phyloP scores from a whole-genome alignment of 2,888 invertebrate species.

The Aricia artaxerxes region DNA sequence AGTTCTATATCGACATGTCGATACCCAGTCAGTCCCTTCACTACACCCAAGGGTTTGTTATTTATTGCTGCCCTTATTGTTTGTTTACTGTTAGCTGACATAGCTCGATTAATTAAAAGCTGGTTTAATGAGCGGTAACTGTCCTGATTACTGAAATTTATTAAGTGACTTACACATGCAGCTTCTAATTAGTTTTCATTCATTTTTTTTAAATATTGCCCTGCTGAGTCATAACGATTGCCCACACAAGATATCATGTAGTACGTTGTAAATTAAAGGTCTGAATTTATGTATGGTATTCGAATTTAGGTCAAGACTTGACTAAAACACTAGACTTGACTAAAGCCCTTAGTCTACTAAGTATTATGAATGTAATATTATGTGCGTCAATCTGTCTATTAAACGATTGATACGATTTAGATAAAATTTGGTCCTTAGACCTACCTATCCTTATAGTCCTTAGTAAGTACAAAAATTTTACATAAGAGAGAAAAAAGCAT shows the following conservation, averaged over 20 bases:
- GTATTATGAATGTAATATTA: background rate
- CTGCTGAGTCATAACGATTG: background rate
- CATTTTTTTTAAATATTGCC: background rate
- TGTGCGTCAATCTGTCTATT: no score
- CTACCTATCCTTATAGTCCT: no score
- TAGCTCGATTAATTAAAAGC: slow-evolving; percentile 25
- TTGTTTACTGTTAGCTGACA: slow-evolving; percentile 27
- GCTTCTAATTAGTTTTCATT: slow-evolving; percentile 16
- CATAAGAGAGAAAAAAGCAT: no score
- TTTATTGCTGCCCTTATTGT: slow-evolving; percentile 23
- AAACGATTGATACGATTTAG: no score
- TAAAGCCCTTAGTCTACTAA: background rate
- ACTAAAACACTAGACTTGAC: background rate
- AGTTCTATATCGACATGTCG: background rate
- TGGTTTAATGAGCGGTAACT: slow-evolving; percentile 15
- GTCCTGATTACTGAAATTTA: slow-evolving; percentile 11
- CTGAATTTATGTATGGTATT: background rate
- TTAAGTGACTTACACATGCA: background rate
- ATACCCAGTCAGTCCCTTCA: background rate
- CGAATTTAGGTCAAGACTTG: background rate
- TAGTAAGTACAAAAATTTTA: no score
- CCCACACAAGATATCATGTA: background rate
- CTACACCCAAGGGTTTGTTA: slow-evolving; percentile 23
- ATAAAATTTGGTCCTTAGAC: no score
- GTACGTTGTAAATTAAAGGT: background rate